A percentile compares a stretch with the other conserved stretches of the same genome.
phyloP scores from a whole-genome alignment of 2,113 vertebrate species.

The Electrona antarctica region DNA sequence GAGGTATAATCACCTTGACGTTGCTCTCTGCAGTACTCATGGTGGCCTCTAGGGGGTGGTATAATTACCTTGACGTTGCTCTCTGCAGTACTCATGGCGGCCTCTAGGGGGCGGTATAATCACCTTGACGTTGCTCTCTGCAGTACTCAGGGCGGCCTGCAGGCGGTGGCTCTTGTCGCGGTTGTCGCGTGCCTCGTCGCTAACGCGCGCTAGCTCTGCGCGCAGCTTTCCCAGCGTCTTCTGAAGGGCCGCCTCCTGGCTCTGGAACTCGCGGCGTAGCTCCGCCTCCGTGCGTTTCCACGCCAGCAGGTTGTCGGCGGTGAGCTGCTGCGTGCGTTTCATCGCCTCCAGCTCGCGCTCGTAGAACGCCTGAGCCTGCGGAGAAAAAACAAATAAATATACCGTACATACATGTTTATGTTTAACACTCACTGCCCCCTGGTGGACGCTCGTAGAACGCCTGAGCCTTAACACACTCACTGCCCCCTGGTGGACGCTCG shows the following conservation, averaged over 20 bases:
- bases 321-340: constrained; percentile 96
- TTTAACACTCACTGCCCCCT: no score
- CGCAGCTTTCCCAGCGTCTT: constrained; percentile 79
- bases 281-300: constrained; percentile 96
- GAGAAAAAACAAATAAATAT: neutral
- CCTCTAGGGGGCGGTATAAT: neutral
- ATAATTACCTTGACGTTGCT: no score
- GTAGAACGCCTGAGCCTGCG: constrained; percentile 90
- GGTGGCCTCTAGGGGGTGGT: no score
- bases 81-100: no score
- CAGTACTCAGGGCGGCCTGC: constrained; percentile 82
- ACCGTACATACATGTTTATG: no score
- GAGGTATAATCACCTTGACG: no score
- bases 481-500: no score
- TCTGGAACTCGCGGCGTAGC: constrained; percentile 93
- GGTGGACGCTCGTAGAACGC: no score
- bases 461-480: no score
- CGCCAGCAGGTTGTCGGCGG: constrained; percentile 90
- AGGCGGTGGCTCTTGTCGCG: constrained; percentile 92
- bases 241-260: constrained; percentile 90
- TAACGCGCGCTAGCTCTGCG: constrained; percentile 81
- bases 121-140: constrained; percentile 90
- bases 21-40: no score
- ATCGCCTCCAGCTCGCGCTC: constrained; percentile 95
- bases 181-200: constrained; percentile 91